Conservation (phyloP, 2,888 invertebrate species). For the Drosophila subsilvestris region DNA sequence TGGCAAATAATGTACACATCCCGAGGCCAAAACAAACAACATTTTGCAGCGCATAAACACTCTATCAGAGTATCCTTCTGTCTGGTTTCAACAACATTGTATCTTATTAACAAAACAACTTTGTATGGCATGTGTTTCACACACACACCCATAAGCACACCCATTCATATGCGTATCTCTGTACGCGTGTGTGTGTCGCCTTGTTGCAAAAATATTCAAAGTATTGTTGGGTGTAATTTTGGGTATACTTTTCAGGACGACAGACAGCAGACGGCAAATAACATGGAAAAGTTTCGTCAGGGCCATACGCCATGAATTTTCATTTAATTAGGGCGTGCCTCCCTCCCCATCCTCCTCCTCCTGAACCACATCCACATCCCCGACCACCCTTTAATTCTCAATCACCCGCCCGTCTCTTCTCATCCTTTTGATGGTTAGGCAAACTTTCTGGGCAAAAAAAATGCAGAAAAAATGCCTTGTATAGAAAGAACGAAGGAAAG, state of each 20-base stretch:
- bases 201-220: constrained; percentile 51
- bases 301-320: constrained; percentile 74
- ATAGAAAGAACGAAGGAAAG: constrained; percentile 14
- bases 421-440: constrained; percentile 67
- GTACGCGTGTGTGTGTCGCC: constrained; percentile 22
- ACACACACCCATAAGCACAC: constrained; percentile 21
- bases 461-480: constrained; percentile 13
- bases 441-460: constrained; percentile 55
- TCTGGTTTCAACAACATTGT: constrained; percentile 53
- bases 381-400: background rate
- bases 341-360: background rate
- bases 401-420: constrained; percentile 14
- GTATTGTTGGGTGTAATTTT: constrained; percentile 65
- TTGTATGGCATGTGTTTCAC: constrained; percentile 55
- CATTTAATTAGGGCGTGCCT: constrained; percentile 74
- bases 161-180: constrained; percentile 7
- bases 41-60: background rate
- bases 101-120: constrained; percentile 73
- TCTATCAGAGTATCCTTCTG: constrained; percentile 5
- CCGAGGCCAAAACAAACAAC: background rate
- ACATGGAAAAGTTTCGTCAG: constrained; percentile 58
- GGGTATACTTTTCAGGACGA: constrained; percentile 56
- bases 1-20: too few species aligned
- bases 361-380: background rate
- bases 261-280: constrained; percentile 30